phyloP scores from a whole-genome alignment of 2,113 vertebrate genomes.

The Bungarus multicinctus region DNA sequence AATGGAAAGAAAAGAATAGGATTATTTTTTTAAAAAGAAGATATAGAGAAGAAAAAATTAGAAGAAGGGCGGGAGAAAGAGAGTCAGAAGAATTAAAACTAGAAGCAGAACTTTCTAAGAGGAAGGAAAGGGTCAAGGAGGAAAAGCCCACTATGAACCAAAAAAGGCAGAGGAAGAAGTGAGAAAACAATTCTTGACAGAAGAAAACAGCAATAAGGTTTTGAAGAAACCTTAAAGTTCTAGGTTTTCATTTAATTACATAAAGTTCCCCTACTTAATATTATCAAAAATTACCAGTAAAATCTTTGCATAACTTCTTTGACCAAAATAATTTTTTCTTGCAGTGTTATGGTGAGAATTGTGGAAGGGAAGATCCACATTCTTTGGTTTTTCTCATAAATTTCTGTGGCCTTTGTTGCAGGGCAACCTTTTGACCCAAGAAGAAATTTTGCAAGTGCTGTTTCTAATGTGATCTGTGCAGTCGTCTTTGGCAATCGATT shows the following conservation, averaged over 20 bases:
- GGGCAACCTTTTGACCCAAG: constrained; percentile 19
- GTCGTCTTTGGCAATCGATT: constrained; percentile 33
- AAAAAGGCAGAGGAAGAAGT: background rate
- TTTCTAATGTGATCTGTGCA: constrained; percentile 33
- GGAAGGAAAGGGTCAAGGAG: background rate
- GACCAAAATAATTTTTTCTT: background rate
- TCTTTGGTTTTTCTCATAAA: background rate
- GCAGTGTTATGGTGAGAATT: background rate
- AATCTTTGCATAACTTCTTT: background rate
- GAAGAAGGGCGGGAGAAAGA: too few species aligned
- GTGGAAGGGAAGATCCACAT: background rate
- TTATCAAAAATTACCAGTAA: background rate
- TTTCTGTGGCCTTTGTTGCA: background rate
- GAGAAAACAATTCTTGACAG: too few species aligned
- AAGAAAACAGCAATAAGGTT: background rate
- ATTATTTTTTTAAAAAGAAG: background rate
- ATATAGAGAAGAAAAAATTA: background rate
- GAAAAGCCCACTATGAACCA: background rate
- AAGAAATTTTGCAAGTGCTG: background rate
- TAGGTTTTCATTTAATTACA: background rate
- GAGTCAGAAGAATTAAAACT: background rate
- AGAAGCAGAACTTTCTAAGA: background rate
- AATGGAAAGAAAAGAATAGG: background rate
- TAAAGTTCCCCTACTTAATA: background rate
- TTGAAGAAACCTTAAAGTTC: background rate